phyloP scores from a whole-genome alignment of 2,888 invertebrate genomes.

The Incurvaria masculella region DNA sequence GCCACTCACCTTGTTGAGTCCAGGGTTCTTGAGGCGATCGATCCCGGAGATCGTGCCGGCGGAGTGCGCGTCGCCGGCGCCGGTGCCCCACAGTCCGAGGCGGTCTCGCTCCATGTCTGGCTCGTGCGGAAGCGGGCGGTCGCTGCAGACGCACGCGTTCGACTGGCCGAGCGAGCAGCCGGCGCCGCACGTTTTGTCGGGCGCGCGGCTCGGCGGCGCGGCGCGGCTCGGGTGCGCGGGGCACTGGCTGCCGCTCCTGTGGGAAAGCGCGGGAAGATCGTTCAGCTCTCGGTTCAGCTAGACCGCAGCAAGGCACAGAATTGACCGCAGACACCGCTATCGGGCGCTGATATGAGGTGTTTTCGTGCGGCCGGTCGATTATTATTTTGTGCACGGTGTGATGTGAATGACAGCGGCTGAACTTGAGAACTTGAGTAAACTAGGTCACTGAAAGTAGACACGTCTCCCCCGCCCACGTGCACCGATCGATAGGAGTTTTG shows the following conservation, averaged over 20 bases:
- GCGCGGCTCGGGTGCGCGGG: constrained; percentile 35
- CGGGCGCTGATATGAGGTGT: too few relatives aligned
- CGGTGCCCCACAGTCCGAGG: constrained; percentile 60
- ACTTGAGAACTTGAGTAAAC: too few relatives aligned
- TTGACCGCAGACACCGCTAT: too few relatives aligned
- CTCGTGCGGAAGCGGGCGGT: constrained; percentile 29
- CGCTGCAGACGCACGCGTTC: constrained; percentile 25
- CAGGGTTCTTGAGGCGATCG: constrained; percentile 64
- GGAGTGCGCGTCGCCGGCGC: constrained; percentile 52
- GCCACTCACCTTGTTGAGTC: constrained; percentile 64
- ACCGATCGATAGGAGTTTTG: too few relatives aligned
- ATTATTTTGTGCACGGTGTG: too few relatives aligned
- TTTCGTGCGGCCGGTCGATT: too few relatives aligned
- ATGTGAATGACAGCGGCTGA: too few relatives aligned
- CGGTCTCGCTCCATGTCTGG: constrained; percentile 57
- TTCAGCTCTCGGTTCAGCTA: too few relatives aligned
- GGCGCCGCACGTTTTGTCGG: constrained; percentile 37
- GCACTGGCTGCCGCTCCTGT: constrained; percentile 48
- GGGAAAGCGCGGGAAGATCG: constrained; percentile 41
- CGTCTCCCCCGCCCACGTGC: too few relatives aligned
- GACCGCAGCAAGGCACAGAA: too few relatives aligned
- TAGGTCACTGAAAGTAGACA: too few relatives aligned
- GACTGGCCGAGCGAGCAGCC: constrained; percentile 34
- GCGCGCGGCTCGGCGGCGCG: neutral
- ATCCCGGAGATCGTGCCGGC: constrained; percentile 60